Base-by-base conservation (phyloP, 2,888 invertebrate species). In the Chalcosyrphus nemorum region DNA sequence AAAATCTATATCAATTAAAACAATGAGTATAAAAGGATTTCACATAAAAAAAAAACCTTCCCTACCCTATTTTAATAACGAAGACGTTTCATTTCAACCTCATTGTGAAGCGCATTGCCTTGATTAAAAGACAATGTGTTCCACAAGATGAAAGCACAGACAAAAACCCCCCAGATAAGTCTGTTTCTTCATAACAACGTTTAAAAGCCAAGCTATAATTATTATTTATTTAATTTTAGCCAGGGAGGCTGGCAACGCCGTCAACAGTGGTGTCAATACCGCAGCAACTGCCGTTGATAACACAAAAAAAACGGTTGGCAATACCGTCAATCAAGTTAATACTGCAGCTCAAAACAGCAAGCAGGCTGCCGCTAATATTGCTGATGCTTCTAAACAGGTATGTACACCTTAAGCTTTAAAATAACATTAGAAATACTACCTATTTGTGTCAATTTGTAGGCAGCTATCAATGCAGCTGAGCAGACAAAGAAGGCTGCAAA, bases 111-210 rank as follows among this genome's bases (percentile, higher is more conserved):
- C n/a, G n/a, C n/a, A n/a, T n/a, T n/a, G n/a, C n/a, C n/a, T n/a
- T n/a, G n/a, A n/a, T n/a, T n/a, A n/a, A n/a, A n/a, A n/a, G n/a
- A n/a, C n/a, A n/a, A n/a, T n/a, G n/a, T n/a, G n/a, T n/a, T n/a
- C n/a, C n/a, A n/a, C n/a, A n/a, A n/a, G n/a, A n/a, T n/a, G n/a
- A n/a, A n/a, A n/a, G n/a, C 65, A 93, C 94, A 66, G 94, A 94
- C 1, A 93, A 93, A 91, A 90, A 89, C 45, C 93, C 93, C 82
- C 92, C 92, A 4, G 92, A 92, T 86, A 91, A 92, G 86, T 89
- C 93, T 56, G 94, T 94, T 3, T 88, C 92, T 47, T 93, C 93
- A 38, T 13, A n/a, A 24, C 4, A 38, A 6, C 7, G 29, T 15
- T n/a, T n/a, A n/a, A n/a, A n/a, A 19, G 6, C 15, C 6, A 15